A percentile compares a stretch with the other conserved stretches of the same genome.
Conservation (phyloP, 2,113 vertebrate genomes). For the Siniperca knerii region DNA sequence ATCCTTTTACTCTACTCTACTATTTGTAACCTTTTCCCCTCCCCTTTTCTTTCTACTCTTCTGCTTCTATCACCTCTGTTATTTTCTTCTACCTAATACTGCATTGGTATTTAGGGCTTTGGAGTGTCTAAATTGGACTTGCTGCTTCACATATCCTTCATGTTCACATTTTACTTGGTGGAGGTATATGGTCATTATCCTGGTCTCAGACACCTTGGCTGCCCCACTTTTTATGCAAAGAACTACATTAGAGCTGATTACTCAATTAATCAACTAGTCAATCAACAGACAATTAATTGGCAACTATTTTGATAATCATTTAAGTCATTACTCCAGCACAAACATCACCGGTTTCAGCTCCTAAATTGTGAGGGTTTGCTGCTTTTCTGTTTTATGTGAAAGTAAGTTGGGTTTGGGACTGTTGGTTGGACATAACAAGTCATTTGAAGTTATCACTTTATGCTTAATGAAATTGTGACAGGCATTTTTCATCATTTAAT, state of each 20-base stretch:
- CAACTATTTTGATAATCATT: neutral
- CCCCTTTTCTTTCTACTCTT: neutral
- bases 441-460: too few relatives aligned
- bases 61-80: conserved; percentile 13
- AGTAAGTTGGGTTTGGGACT: neutral
- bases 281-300: too few relatives aligned
- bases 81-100: conserved; percentile 9
- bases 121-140: neutral
- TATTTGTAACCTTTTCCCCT: conserved; percentile 27
- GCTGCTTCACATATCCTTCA: neutral
- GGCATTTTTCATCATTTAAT: neutral
- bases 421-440: neutral
- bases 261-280: neutral
- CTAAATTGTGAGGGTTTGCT: neutral
- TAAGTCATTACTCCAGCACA: neutral
- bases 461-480: neutral
- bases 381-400: neutral
- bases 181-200: neutral
- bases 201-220: neutral
- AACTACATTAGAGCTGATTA: neutral
- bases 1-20: conserved; percentile 49
- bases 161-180: neutral
- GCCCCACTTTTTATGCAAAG: neutral
- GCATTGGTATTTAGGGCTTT: neutral
- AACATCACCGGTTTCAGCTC: neutral